Evolutionary conservation across 1,140 invertebrate species (phyloP).

Genomic region (Trypoxylus dichotomus): DNA sequence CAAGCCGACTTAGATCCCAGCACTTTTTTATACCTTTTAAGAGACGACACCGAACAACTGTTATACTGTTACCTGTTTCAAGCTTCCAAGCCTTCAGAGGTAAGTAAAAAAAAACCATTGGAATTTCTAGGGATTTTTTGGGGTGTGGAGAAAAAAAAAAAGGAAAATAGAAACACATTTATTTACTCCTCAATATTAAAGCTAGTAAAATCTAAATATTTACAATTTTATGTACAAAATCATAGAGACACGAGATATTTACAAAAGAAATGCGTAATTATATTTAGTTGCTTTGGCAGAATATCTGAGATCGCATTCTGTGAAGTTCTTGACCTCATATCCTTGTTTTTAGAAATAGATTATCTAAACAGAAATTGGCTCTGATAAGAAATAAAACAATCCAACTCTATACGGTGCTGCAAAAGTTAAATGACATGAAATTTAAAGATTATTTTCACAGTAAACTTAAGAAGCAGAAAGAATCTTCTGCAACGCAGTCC

Average conservation of each 20-base stretch:
- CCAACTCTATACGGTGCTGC: no score
- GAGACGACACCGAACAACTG: conserved; percentile 63
- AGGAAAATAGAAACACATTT: not conserved
- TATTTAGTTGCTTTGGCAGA: no score
- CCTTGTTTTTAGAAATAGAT: no score
- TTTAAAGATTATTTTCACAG: not conserved
- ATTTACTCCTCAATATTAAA: not conserved
- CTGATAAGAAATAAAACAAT: no score
- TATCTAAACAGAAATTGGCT: no score
- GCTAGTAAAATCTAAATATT: not conserved
- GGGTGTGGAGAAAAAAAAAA: not conserved
- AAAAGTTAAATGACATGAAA: no score
- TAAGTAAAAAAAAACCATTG: conserved; percentile 54
- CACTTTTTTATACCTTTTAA: conserved; percentile 62
- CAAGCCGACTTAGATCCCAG: conserved; percentile 58
- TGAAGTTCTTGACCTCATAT: no score
- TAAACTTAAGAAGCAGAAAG: conserved; percentile 1
- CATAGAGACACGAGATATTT: not conserved
- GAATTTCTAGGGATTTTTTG: not conserved
- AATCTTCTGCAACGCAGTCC: conserved; percentile 3
- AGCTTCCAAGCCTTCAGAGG: conserved; percentile 62
- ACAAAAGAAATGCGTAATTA: no score
- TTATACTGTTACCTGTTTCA: conserved; percentile 68
- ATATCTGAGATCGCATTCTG: no score
- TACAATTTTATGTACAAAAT: not conserved